Evolutionary conservation across 2,113 vertebrate species (phyloP), one percentile per base, ranked within the genome.

Genomic region (Choloepus hoffmanni): DNA sequence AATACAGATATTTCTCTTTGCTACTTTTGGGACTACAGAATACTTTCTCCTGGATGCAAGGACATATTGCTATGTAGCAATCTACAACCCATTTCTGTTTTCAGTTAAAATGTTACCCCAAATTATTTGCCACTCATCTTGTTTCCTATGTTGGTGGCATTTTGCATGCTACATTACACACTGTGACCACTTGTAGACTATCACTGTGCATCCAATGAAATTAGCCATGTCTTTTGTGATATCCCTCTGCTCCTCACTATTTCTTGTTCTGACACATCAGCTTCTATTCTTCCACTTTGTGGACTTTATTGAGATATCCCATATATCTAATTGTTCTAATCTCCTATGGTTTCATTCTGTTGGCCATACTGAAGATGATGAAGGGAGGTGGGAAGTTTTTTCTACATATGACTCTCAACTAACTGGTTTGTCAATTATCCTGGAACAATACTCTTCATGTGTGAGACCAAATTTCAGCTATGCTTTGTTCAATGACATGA

Each of bases 61-160:
- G 97, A 93, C 94, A 0, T 96, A 96, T 28, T 68, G 40, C 48
- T 96, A 84, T 7, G 67, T 65, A 1, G 95, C 95, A 5, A 96
- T 97, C 58, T 97, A 94, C n/a, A 95, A 87, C 21, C 86, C 96
- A 0, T 86, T 96, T 11, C 68, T 96, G 3, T 97, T 97, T 15
- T 26, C 81, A 14, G 74, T 94, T 1, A 95, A 1, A 68, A 97
- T 97, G 97, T 62, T 97, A 40, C 30, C 90, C 33, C 83, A 74
- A 4, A n/a, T 96, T 97, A 87, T 1, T 19, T 94, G 40, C 2
- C 92, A 11, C 92, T 97, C 12, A 95, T 94, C 2, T 40, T 13
- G 89, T 58, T 7, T 93, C 74, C 2, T 97, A 96, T 21, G 5
- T 67, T 4, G 43, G 13, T 36, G 92, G 89, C 2, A 13, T 96